Evolutionary conservation across 2,888 invertebrate genomes (phyloP).

Genomic region (Holacanthella duospinosa): DNA sequence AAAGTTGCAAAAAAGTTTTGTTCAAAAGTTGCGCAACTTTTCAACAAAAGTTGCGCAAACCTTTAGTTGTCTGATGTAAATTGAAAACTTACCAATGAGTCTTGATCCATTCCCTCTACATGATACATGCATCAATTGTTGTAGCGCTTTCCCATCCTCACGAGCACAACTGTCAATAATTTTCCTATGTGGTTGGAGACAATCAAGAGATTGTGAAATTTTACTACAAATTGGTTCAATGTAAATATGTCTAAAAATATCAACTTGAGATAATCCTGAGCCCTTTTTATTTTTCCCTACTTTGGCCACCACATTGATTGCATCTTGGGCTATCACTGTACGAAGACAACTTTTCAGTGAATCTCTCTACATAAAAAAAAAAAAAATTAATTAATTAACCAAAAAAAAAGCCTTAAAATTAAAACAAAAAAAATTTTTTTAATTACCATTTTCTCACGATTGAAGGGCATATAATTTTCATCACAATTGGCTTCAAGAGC

Average conservation of each 20-base stretch:
- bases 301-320: background rate
- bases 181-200: conserved; percentile 8
- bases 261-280: background rate
- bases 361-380: background rate
- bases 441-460: conserved; percentile 8
- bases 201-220: conserved; percentile 1
- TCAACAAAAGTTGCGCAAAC: no score
- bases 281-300: background rate
- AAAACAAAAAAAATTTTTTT: background rate
- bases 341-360: background rate
- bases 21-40: no score
- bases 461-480: conserved; percentile 10
- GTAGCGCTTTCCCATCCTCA: conserved; percentile 10
- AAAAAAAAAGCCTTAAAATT: background rate
- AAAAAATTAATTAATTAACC: background rate
- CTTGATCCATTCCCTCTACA: conserved; percentile 6
- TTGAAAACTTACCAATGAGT: conserved; percentile 6
- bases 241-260: conserved; percentile 8
- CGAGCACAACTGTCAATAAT: conserved; percentile 5
- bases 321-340: background rate
- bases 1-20: no score
- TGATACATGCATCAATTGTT: background rate
- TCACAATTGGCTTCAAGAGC: conserved; percentile 8
- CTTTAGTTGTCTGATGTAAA: no score
- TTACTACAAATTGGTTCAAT: conserved; percentile 10